Conservation (phyloP, 2,797 vertebrate genomes). For the Antrozous pallidus region DNA sequence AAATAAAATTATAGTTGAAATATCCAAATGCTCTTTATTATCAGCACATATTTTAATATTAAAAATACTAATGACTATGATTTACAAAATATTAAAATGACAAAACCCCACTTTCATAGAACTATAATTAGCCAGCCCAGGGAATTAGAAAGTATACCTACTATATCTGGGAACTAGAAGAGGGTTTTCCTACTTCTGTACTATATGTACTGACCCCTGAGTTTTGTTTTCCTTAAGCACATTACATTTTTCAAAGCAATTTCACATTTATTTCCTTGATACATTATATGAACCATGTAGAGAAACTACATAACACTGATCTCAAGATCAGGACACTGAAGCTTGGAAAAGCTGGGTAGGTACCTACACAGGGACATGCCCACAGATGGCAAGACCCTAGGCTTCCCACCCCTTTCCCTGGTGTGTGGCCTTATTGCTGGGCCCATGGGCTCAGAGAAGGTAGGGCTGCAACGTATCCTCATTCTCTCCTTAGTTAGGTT, state of each 20-base stretch:
- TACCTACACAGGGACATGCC: background rate
- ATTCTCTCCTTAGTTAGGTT: background rate
- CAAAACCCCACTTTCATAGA: background rate
- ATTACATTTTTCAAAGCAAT: background rate
- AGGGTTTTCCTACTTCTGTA: background rate
- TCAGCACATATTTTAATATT: background rate
- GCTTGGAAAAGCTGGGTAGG: background rate
- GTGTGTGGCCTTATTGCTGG: background rate
- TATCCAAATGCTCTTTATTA: background rate
- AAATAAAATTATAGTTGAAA: constrained; percentile 8
- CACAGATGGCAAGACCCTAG: too few species aligned
- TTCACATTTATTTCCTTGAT: background rate
- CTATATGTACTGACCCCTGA: background rate
- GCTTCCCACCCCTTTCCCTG: too few species aligned
- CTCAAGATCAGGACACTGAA: background rate
- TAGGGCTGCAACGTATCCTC: background rate
- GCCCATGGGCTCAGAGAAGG: background rate
- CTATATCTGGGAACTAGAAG: background rate
- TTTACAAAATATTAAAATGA: background rate
- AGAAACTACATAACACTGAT: background rate
- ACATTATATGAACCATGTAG: background rate
- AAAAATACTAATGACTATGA: background rate
- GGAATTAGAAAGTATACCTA: background rate
- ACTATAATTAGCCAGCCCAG: background rate
- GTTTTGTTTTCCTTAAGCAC: background rate